Evolutionary conservation across 2,888 invertebrate genomes (phyloP).

Genomic region (Acanthosepion esculentum): DNA sequence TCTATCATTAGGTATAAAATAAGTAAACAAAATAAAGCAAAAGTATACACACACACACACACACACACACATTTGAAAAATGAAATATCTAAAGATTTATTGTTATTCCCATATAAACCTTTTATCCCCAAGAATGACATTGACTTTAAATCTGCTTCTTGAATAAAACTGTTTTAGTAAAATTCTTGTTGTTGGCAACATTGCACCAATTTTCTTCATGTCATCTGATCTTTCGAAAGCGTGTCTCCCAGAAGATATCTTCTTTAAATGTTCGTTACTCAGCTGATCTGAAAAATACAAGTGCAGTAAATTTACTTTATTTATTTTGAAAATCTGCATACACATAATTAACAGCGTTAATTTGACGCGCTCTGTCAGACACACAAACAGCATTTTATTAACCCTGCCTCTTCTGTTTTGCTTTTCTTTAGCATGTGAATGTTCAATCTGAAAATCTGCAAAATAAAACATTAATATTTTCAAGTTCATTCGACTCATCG

Average conservation of each 20-base stretch:
- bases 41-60: neutral
- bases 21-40: neutral
- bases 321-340: no score
- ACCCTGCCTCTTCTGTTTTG: no score
- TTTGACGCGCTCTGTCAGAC: neutral
- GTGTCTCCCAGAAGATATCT: neutral
- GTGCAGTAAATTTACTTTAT: neutral
- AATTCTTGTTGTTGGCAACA: neutral
- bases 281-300: neutral
- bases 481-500: no score
- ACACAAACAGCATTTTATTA: neutral
- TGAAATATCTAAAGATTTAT: neutral
- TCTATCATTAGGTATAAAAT: neutral
- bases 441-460: no score
- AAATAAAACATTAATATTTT: no score
- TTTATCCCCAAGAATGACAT: neutral
- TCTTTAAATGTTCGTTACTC: no score
- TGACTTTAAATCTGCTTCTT: neutral
- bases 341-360: neutral
- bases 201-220: neutral
- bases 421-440: no score
- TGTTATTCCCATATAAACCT: neutral
- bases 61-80: neutral
- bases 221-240: neutral
- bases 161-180: neutral